These are phyloP conservation scores for Dendrolimus kikuchii DNA, from an alignment of 1,140 invertebrate species.

Conservation along the genomic window DNA sequence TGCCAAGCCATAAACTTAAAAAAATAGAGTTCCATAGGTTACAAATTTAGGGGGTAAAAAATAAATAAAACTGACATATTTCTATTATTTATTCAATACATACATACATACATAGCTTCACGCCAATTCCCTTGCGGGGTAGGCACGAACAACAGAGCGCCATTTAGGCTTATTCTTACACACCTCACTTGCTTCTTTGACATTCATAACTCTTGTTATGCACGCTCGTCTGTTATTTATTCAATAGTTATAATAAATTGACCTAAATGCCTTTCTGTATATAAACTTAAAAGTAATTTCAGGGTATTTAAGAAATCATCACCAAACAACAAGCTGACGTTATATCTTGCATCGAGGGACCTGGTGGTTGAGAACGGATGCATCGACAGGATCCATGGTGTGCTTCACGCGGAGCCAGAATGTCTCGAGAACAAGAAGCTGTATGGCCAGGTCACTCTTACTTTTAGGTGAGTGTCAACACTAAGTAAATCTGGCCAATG, in stretches of 20 bases:
- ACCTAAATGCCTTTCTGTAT: neutral
- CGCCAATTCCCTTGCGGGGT: no score
- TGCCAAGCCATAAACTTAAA: no score
- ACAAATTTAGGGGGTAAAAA: no score
- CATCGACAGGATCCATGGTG: constrained; percentile 85
- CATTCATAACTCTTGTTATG: no score
- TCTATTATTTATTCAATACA: no score
- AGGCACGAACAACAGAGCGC: no score
- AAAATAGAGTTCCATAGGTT: no score
- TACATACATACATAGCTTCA: no score
- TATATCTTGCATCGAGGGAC: constrained; percentile 86
- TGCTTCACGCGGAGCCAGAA: constrained; percentile 85
- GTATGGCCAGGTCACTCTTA: constrained; percentile 88
- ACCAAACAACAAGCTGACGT: constrained; percentile 85
- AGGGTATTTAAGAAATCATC: constrained; percentile 80
- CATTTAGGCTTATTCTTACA: no score
- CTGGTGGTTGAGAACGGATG: constrained; percentile 80
- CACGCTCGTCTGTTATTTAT: no score
- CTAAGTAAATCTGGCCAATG: neutral
- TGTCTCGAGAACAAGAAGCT: constrained; percentile 83
- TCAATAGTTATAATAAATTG: neutral
- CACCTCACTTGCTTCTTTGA: no score
- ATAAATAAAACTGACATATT: no score
- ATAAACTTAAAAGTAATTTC: constrained; percentile 8
- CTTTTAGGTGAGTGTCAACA: constrained; percentile 76